Evolutionary conservation across 2,888 invertebrate genomes (phyloP).

Genomic region (Melanargia galathea): DNA sequence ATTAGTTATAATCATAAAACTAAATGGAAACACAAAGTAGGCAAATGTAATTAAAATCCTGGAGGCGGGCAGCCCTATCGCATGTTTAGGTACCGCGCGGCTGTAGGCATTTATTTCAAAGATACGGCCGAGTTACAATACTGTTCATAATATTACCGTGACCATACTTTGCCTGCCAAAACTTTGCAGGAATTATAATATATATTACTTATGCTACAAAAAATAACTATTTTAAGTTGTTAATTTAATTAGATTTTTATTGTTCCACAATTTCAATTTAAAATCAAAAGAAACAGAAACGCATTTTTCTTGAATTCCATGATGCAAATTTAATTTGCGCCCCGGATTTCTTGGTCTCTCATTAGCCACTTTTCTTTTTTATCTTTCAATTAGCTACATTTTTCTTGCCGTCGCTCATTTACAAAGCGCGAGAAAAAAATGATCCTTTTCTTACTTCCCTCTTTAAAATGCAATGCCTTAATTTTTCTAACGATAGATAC

Average conservation of each 20-base stretch:
- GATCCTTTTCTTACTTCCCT: background rate
- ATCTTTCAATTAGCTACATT: constrained; percentile 17
- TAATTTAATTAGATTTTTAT: background rate
- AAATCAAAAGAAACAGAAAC: background rate
- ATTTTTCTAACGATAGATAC: background rate
- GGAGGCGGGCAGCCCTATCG: no score
- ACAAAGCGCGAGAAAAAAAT: constrained; percentile 1
- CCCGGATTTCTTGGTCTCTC: constrained; percentile 14
- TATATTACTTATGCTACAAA: no score
- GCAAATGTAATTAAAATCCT: no score
- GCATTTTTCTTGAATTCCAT: constrained; percentile 14
- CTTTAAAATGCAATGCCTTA: background rate
- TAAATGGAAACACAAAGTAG: no score
- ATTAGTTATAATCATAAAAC: no score
- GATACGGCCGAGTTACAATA: no score
- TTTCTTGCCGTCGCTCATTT: constrained; percentile 11
- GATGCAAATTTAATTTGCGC: constrained; percentile 12
- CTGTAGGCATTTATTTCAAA: no score
- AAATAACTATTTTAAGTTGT: no score
- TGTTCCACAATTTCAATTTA: background rate
- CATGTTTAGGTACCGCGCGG: no score
- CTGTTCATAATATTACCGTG: no score
- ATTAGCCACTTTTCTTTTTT: constrained; percentile 16
- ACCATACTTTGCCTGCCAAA: no score
- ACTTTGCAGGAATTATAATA: no score